phyloP scores from a whole-genome alignment of 2,888 invertebrate genomes.

The Drosophila kanekoi region DNA sequence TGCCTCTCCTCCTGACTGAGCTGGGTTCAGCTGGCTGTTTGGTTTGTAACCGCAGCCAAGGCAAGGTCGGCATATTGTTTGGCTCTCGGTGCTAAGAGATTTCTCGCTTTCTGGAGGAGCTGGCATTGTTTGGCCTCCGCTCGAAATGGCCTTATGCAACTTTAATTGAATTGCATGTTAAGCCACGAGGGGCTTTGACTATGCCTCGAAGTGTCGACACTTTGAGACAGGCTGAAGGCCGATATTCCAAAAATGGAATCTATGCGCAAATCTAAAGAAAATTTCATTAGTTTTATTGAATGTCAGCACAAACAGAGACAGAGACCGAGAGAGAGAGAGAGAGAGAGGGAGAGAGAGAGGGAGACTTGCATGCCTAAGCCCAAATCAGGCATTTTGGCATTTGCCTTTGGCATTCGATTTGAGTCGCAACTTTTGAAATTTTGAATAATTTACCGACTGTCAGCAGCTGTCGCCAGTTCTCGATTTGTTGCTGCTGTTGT shows the following conservation, averaged over 20 bases:
- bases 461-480: slow-evolving; percentile 39
- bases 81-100: slow-evolving; percentile 33
- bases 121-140: slow-evolving; percentile 35
- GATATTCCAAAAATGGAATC: slow-evolving; percentile 7
- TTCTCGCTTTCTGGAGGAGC: slow-evolving; percentile 23
- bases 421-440: slow-evolving; percentile 10
- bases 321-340: not conserved
- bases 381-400: slow-evolving; percentile 27
- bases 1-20: not conserved
- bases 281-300: slow-evolving; percentile 62
- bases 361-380: slow-evolving; percentile 14
- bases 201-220: slow-evolving; percentile 50
- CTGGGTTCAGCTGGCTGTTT: slow-evolving; percentile 23
- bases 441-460: slow-evolving; percentile 43
- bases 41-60: slow-evolving; percentile 48
- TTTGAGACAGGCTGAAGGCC: slow-evolving; percentile 30
- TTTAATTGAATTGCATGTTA: slow-evolving; percentile 76
- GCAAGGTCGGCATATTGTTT: slow-evolving; percentile 51
- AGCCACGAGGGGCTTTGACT: slow-evolving; percentile 52
- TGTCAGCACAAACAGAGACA: slow-evolving; percentile 21
- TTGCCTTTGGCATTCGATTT: slow-evolving; percentile 21
- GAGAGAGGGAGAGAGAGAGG: not conserved
- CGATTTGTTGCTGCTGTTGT: slow-evolving; percentile 15
- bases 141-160: slow-evolving; percentile 71
- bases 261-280: slow-evolving; percentile 12